These are phyloP conservation scores for Centruroides sculpturatus DNA, from an alignment of 1,140 invertebrate genomes.

Conservation along the genomic window DNA sequence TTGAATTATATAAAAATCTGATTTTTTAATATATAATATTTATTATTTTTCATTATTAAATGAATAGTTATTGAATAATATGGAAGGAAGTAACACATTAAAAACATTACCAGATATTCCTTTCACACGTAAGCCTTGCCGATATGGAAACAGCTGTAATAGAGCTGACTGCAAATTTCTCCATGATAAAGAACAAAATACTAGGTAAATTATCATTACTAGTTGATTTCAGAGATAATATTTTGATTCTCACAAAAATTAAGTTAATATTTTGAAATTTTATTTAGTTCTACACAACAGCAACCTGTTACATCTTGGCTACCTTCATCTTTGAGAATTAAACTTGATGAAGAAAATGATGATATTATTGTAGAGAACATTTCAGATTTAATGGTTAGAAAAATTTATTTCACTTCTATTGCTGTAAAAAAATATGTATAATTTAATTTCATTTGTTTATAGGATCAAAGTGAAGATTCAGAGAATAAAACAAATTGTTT, in stretches of 20 bases:
- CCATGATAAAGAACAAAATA: conserved; percentile 35
- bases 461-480: too few species aligned
- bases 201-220: too few species aligned
- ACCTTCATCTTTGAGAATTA: conserved; percentile 28
- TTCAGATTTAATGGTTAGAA: background rate
- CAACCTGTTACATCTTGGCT: conserved; percentile 26
- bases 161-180: conserved; percentile 72
- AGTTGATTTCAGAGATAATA: too few species aligned
- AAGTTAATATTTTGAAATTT: too few species aligned
- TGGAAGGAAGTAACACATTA: conserved; percentile 2
- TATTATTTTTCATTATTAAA: too few species aligned
- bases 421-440: too few species aligned
- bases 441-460: too few species aligned
- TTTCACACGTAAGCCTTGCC: conserved; percentile 42
- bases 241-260: too few species aligned
- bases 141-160: conserved; percentile 75
- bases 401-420: too few species aligned
- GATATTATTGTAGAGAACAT: conserved; percentile 9
- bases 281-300: background rate
- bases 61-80: conserved; percentile 2
- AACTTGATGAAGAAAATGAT: conserved; percentile 24
- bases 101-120: conserved; percentile 11
- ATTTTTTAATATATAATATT: too few species aligned
- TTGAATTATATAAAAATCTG: background rate
- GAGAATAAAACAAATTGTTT: too few species aligned